Percentiles rank a stretch among this genome's conserved stretches.
Conservation (phyloP, 2,888 invertebrate genomes). For the Villa cingulata region DNA sequence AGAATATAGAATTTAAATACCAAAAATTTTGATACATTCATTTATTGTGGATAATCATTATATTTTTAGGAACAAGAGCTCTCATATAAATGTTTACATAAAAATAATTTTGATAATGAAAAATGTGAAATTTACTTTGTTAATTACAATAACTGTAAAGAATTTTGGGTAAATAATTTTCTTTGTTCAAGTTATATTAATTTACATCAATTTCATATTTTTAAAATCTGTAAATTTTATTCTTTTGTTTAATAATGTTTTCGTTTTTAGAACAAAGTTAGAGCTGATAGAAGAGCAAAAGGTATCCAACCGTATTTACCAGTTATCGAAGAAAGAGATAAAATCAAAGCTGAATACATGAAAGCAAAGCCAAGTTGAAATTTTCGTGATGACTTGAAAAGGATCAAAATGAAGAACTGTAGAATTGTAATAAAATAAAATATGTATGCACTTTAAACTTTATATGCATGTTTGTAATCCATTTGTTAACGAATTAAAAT, state of each 20-base stretch:
- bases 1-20: too few relatives aligned
- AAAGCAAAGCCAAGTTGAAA: slow-evolving; percentile 25
- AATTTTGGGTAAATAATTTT: slow-evolving; percentile 60
- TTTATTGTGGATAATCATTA: too few relatives aligned
- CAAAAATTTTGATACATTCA: too few relatives aligned
- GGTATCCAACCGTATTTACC: slow-evolving; percentile 58
- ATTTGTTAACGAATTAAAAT: too few relatives aligned
- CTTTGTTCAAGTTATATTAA: neutral
- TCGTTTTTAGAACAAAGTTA: slow-evolving; percentile 43
- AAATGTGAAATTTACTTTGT: slow-evolving; percentile 54
- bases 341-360: slow-evolving; percentile 49
- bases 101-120: slow-evolving; percentile 50
- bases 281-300: slow-evolving; percentile 43
- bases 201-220: too few relatives aligned
- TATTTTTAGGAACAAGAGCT: slow-evolving; percentile 56
- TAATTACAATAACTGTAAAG: slow-evolving; percentile 66
- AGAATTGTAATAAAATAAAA: too few relatives aligned
- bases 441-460: too few relatives aligned
- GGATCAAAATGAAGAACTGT: neutral
- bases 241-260: too few relatives aligned
- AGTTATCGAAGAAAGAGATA: slow-evolving; percentile 50
- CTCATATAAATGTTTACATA: slow-evolving; percentile 56
- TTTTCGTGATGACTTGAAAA: slow-evolving; percentile 8
- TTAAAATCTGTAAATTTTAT: too few relatives aligned
- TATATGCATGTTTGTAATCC: too few relatives aligned